Conservation (phyloP, 2,888 invertebrate genomes). For the Ametastegia equiseti region DNA sequence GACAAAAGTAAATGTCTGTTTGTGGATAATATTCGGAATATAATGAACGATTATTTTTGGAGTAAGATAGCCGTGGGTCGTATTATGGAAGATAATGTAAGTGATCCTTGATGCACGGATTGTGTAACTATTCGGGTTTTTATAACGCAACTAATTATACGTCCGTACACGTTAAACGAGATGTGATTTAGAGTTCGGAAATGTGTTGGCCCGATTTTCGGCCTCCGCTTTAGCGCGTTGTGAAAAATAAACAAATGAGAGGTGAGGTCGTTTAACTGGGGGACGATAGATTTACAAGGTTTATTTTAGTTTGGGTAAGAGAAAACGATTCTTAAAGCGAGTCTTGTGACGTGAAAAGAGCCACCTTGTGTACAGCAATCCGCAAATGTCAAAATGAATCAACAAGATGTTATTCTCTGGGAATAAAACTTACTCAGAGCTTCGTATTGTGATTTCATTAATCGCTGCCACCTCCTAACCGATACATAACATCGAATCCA, state of each 20-base stretch:
- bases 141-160: conserved; percentile 40
- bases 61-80: neutral
- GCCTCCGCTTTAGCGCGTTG: neutral
- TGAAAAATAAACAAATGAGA: neutral
- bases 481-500: conserved; percentile 59
- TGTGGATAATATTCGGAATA: neutral
- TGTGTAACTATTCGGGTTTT: conserved; percentile 42
- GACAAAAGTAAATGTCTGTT: neutral
- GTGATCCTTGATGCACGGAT: conserved; percentile 20
- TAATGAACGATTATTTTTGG: neutral
- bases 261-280: neutral
- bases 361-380: conserved; percentile 48
- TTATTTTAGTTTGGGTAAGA: conserved; percentile 11
- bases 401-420: conserved; percentile 41
- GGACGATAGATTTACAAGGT: neutral
- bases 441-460: conserved; percentile 7
- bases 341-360: conserved; percentile 47
- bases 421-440: conserved; percentile 31
- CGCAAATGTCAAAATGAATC: conserved; percentile 46
- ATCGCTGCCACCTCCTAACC: conserved; percentile 44
- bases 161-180: conserved; percentile 20
- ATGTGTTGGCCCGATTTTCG: neutral
- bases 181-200: conserved; percentile 7
- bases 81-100: conserved; percentile 9
- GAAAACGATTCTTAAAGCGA: neutral